Base-by-base conservation (phyloP, 2,113 vertebrate genomes). In the Ictalurus punctatus region DNA sequence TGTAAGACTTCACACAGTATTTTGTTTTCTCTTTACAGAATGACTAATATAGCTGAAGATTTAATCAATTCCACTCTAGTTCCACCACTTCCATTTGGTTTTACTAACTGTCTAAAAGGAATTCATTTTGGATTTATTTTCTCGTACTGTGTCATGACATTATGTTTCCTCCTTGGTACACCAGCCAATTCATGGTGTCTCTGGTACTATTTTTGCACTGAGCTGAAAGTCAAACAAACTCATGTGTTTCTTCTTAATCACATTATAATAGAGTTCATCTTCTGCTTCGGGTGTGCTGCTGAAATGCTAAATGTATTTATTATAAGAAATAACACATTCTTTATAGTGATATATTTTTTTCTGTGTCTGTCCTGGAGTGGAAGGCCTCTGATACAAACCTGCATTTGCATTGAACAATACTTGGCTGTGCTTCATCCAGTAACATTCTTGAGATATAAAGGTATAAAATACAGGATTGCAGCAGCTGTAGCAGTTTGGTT, bases 391-490 rank as follows among this genome's bases (percentile, higher is more conserved):
- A 14, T 90, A 23, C 89, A 90, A 79, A 40, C 61, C 16, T 89
- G 27, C 17, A 88, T 89, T 63, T 91, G 86, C 30, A 44, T 89
- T 82, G 88, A 88, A 34, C 86, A 90, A 7, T 90, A 90, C 40
- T 23, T 90, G n/a, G 89, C 89, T 2, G 89, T 90, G 30, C 34
- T 85, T 86, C 44, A 90, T 63, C 89, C 89, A 10, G 25, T 90
- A 19, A 85, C 1, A 40, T 91, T 91, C 74, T 44, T 91, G 14
- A 87, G 40, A 86, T 81, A 83, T 61, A 91, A 89, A 14, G 44
- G 16, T 23, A 56, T 76, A 10, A 54, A 80, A n/a, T 86, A 86
- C 86, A 91, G 86, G 48, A 88, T 73, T 73, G 69, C n/a, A 63
- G 2, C 21, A 7, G 76, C 13, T 44, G 34, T 52, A 56, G 54